Conservation (phyloP, 30 jellyfish, hydroid and myxozoan genomes). For the Sanderia malayensis region DNA sequence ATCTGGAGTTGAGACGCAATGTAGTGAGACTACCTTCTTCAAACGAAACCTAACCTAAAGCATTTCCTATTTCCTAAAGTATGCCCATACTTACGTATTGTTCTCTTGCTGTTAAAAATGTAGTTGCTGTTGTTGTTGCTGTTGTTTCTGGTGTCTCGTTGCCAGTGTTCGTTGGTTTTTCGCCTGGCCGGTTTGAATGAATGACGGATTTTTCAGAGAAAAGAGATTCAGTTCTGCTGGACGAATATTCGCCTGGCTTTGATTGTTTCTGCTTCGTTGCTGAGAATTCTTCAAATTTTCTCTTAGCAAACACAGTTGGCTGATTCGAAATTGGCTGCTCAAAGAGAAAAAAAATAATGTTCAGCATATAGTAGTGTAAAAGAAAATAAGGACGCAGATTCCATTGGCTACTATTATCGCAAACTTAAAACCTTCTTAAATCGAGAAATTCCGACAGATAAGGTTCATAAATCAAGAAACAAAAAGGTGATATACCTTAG, state of each 20-base stretch:
- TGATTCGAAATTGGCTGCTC: too few relatives aligned
- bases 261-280: neutral
- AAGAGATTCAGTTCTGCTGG: neutral
- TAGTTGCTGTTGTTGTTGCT: neutral
- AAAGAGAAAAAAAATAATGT: too few relatives aligned
- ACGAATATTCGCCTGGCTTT: too few relatives aligned
- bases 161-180: neutral
- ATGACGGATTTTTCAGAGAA: neutral
- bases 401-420: too few relatives aligned
- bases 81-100: conserved; percentile 51
- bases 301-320: neutral
- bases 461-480: too few relatives aligned
- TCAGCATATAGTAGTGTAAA: too few relatives aligned
- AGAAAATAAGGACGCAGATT: too few relatives aligned
- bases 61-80: too few relatives aligned
- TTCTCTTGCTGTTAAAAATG: conserved; percentile 74
- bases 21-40: neutral
- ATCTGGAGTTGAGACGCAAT: conserved; percentile 16
- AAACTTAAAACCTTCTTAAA: too few relatives aligned
- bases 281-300: neutral
- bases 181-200: neutral
- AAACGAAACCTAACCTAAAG: neutral
- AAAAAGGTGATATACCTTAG: too few relatives aligned
- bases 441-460: too few relatives aligned
- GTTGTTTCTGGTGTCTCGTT: neutral